These are phyloP conservation scores for Balanococcus diminutus DNA, from an alignment of 2,888 invertebrate species.

Conservation along the genomic window DNA sequence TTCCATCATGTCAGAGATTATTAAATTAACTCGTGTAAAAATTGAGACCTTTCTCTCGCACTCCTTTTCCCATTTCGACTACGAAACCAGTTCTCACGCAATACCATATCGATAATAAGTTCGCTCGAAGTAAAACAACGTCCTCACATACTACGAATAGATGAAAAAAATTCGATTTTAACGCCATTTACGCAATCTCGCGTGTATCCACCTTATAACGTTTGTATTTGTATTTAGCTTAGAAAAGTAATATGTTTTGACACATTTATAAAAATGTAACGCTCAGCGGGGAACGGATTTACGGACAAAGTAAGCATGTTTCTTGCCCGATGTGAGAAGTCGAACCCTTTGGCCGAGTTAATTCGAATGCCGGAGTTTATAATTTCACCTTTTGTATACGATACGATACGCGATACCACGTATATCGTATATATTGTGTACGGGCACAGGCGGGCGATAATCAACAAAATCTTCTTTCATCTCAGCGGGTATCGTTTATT, in stretches of 20 bases:
- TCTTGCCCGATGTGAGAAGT: not conserved
- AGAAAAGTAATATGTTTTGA: constrained; percentile 39
- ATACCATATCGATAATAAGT: not conserved
- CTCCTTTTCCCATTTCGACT: no score
- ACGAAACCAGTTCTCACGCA: not conserved
- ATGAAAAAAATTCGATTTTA: not conserved
- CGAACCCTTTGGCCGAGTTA: constrained; percentile 21
- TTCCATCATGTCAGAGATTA: no score
- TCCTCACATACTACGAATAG: not conserved
- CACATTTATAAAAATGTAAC: constrained; percentile 32
- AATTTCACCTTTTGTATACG: constrained; percentile 9
- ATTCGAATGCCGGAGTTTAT: constrained; percentile 3
- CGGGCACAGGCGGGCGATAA: not conserved
- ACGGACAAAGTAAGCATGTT: constrained; percentile 9
- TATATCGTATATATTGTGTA: not conserved
- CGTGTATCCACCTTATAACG: not conserved
- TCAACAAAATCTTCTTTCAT: constrained; percentile 18
- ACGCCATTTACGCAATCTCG: not conserved
- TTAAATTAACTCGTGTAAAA: no score
- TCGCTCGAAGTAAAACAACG: not conserved
- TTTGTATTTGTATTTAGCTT: not conserved
- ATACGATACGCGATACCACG: no score
- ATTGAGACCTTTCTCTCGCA: no score
- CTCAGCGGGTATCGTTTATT: constrained; percentile 38
- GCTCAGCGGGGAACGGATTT: constrained; percentile 15